These are phyloP conservation scores for Apis dorsata DNA, from an alignment of 1,140 invertebrate genomes.

Conservation along the genomic window DNA sequence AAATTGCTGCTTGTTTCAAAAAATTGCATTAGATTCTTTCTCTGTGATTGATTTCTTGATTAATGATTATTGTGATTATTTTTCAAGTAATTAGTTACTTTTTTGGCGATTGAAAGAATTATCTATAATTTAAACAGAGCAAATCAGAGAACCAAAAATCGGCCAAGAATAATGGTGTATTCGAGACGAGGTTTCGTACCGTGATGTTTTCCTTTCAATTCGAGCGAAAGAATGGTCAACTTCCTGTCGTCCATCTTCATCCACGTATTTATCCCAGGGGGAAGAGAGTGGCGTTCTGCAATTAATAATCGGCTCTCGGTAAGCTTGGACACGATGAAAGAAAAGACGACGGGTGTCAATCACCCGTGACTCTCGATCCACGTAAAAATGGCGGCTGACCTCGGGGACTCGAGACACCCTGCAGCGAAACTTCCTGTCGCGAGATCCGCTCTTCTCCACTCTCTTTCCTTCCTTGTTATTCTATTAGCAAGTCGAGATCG, in stretches of 20 bases:
- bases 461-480: conserved; percentile 28
- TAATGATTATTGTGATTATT: too few species aligned
- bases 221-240: neutral
- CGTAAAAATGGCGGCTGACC: conserved; percentile 56
- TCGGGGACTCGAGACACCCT: conserved; percentile 43
- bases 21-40: too few species aligned
- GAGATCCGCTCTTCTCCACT: conserved; percentile 20
- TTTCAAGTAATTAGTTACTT: too few species aligned
- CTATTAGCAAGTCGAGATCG: conserved; percentile 43
- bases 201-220: neutral
- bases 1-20: too few species aligned
- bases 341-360: conserved; percentile 40
- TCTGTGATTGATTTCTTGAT: too few species aligned
- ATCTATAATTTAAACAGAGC: too few species aligned
- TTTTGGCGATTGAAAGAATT: too few species aligned
- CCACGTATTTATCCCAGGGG: neutral
- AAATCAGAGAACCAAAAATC: too few species aligned
- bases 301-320: conserved; percentile 40
- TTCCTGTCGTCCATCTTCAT: neutral
- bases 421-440: conserved; percentile 61
- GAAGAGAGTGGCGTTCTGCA: neutral
- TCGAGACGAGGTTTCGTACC: neutral
- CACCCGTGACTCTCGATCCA: conserved; percentile 37
- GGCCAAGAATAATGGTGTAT: too few species aligned
- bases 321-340: conserved; percentile 12